phyloP scores from a whole-genome alignment of 2,113 vertebrate genomes.

The Zootoca vivipara region DNA sequence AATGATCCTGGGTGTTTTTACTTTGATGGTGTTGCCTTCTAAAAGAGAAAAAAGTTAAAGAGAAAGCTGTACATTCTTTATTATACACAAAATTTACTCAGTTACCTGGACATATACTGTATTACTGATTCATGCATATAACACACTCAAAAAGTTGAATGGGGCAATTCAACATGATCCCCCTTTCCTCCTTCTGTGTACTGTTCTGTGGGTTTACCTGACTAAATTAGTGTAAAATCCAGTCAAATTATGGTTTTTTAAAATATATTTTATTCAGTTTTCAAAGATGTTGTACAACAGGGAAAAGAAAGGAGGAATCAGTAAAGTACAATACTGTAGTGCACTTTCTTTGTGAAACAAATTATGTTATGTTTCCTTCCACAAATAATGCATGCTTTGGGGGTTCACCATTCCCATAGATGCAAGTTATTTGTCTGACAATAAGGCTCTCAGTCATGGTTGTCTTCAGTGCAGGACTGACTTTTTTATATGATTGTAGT shows the following conservation, averaged over 20 bases:
- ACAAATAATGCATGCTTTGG: background rate
- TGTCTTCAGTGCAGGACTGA: background rate
- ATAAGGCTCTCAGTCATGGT: background rate
- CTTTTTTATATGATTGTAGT: conserved; percentile 4
- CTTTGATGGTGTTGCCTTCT: background rate
- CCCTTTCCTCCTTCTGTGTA: background rate
- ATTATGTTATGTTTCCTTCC: background rate
- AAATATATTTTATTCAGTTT: no score
- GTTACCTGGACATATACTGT: background rate
- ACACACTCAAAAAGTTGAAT: background rate
- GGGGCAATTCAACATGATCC: background rate
- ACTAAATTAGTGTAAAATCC: fast-evolving
- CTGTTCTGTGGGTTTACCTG: no score
- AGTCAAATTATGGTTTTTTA: background rate
- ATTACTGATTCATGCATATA: background rate
- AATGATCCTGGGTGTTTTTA: background rate
- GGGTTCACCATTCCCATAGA: background rate
- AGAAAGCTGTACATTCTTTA: background rate
- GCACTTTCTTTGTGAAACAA: fast-evolving
- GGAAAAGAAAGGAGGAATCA: no score
- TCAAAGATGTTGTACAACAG: no score
- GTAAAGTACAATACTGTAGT: background rate
- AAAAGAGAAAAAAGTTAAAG: no score
- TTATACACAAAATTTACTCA: background rate
- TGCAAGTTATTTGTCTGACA: conserved; percentile 5